Evolutionary conservation across 1,140 invertebrate genomes (phyloP).

Genomic region (roundworm (Caenorhabditis elegans)): WBcel235 BX284606.5:13325001-13325500

Average conservation of each 20-base stretch:
- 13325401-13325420: constrained; percentile 7
- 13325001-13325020: neutral
- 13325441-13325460: neutral
- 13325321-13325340: neutral
- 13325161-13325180: no score
- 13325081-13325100: no score
- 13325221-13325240: no score
- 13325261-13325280: neutral
- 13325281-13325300: neutral
- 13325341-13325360: constrained; percentile 6
- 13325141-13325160: no score
- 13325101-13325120: neutral
- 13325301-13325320: neutral
- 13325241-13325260: neutral
- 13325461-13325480: neutral
- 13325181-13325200: neutral
- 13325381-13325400: neutral
- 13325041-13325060: neutral
- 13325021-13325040: neutral
- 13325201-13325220: neutral
- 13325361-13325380: neutral
- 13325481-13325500: neutral
- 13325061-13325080: neutral
- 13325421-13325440: neutral
- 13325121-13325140: neutral